Evolutionary conservation across 1,140 invertebrate species (phyloP), one percentile per base, ranked within the genome.

Genomic region (Lepidotrigona ventralis): DNA sequence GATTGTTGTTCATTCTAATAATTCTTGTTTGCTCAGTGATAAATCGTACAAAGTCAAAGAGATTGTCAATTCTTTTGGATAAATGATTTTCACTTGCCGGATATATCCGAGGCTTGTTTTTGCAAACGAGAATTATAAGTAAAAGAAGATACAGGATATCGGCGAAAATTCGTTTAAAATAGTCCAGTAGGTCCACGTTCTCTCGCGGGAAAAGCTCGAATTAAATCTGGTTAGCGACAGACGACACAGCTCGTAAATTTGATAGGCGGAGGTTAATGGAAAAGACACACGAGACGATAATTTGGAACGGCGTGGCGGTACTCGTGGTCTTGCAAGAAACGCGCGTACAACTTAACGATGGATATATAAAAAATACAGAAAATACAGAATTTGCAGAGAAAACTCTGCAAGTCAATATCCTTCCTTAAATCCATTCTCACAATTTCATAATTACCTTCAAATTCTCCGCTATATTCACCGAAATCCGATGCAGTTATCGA

Each of bases 211-310:
- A 46, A 33, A 39, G 58, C 73, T 76, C 56, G 73, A 76, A 64
- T 76, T 76, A 76, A 76, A 76, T 76, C 73, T 76, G 73, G 63
- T 63, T 76, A 76, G 56, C 73, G 33, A 63, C 58, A 76, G 56
- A 63, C 58, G 56, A 60, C 33, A 33, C 58, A 33, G 73, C 33
- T 33, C 73, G 29, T 76, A 76, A 76, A 76, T 46, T 76, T 63
- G 73, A 76, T 63, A 64, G 73, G 73, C 73, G 33, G 63, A 39
- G 58, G 54, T 76, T 76, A 76, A 76, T 76, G 73, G 73, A 76
- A 76, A 76, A 76, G 73, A 63, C 56, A 76, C 73, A 76, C 73
- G 73, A 76, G 73, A 76, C 73, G 73, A 76, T 76, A 76, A 76
- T 76, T 76, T 76, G 73, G 46, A 76, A 23, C 33, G 23, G 39